Percentiles rank a stretch among this genome's conserved stretches.
These are phyloP conservation scores for Diplodus sargus DNA, from an alignment of 2,797 vertebrate species.

Conservation along the genomic window DNA sequence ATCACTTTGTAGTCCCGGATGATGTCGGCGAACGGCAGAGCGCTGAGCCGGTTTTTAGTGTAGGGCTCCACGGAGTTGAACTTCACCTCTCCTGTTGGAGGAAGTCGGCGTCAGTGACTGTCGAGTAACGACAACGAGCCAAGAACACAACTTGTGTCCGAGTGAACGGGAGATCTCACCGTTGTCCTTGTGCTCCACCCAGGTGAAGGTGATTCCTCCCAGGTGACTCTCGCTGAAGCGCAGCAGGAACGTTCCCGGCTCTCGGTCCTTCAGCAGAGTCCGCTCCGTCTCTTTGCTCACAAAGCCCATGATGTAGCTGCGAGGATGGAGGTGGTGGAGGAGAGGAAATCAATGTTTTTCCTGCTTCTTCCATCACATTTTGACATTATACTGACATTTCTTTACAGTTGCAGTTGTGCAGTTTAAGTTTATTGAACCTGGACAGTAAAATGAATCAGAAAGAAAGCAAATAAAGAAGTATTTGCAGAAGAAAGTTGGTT, in stretches of 20 bases:
- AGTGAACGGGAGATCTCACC: constrained; percentile 79
- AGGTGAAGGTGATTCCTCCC: constrained; percentile 98
- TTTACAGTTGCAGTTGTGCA: too few species aligned
- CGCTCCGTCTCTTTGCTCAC: constrained; percentile 97
- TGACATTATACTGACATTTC: too few species aligned
- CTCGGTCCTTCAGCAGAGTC: constrained; percentile 91
- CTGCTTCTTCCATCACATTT: too few species aligned
- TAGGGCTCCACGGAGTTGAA: constrained; percentile 98
- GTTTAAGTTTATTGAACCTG: too few species aligned
- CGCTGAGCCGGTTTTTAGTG: constrained; percentile 92
- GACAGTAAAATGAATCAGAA: too few species aligned
- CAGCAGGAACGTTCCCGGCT: constrained; percentile 93
- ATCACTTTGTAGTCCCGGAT: constrained; percentile 98
- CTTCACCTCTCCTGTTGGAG: constrained; percentile 88
- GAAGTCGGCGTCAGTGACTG: neutral
- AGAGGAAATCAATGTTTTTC: too few species aligned
- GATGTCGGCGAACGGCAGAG: constrained; percentile 94
- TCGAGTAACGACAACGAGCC: neutral
- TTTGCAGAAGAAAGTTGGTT: too few species aligned
- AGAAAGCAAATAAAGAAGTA: too few species aligned
- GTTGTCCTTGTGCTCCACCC: constrained; percentile 92
- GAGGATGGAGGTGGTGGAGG: neutral
- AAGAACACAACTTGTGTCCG: neutral
- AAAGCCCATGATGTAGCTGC: constrained; percentile 96
- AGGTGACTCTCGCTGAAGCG: constrained; percentile 98